Evolutionary conservation across 1,140 invertebrate genomes (phyloP).

Genomic region (Penaeus chinensis): DNA sequence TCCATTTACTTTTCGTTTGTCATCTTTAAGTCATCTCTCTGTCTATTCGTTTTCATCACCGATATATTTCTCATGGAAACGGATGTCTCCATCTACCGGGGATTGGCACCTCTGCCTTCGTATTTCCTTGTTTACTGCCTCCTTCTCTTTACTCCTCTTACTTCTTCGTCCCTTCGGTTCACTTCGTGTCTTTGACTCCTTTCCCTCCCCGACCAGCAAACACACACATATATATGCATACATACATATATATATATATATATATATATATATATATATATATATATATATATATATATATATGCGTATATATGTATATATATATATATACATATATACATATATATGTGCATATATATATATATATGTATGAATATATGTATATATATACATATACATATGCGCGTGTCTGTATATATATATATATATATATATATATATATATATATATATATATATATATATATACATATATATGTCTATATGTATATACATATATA

Average conservation of each 20-base stretch:
- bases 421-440: conserved; percentile 25
- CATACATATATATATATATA: not conserved
- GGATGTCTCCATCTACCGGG: too few species aligned
- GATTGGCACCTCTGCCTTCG: too few species aligned
- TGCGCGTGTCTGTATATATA: not conserved
- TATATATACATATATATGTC: not conserved
- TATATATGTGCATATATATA: conserved; percentile 1
- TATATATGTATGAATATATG: too few species aligned
- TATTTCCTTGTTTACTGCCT: too few species aligned
- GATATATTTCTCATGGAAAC: too few species aligned
- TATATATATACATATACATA: too few species aligned
- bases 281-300: not conserved
- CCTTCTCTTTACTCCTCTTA: too few species aligned
- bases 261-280: not conserved
- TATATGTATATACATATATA: not conserved
- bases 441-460: conserved; percentile 9
- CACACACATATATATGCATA: not conserved
- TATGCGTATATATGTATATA: not conserved
- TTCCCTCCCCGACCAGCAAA: not conserved
- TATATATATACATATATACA: not conserved
- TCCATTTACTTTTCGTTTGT: too few species aligned
- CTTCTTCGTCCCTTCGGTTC: too few species aligned
- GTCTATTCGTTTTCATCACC: too few species aligned
- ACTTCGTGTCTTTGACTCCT: too few species aligned
- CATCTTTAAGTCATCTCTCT: too few species aligned